These are phyloP conservation scores for Andrena trimmerana DNA, from an alignment of 2,888 invertebrate species.

Conservation along the genomic window DNA sequence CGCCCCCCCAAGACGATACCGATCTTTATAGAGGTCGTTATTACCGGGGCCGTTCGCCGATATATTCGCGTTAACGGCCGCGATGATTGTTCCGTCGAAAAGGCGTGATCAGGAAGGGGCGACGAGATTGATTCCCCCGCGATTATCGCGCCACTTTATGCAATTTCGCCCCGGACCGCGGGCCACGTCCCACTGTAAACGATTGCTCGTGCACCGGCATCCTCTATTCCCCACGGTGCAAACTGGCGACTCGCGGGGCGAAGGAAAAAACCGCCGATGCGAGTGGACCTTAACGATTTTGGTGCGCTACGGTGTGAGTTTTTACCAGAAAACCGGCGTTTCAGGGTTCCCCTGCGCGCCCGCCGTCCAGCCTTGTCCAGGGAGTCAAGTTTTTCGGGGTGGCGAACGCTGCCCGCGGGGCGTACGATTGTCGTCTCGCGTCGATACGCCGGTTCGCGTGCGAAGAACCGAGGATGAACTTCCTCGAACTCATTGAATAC, in stretches of 20 bases:
- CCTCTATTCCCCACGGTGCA: conserved; percentile 36
- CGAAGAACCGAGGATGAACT: conserved; percentile 71
- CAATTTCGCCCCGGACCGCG: not conserved
- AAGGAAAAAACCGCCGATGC: conserved; percentile 33
- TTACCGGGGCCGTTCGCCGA: conserved; percentile 47
- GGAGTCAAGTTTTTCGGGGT: conserved; percentile 47
- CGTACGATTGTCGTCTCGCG: conserved; percentile 66
- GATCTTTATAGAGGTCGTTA: conserved; percentile 77
- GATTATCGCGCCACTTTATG: not conserved
- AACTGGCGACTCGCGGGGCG: conserved; percentile 38
- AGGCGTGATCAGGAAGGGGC: not conserved
- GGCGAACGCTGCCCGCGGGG: conserved; percentile 19
- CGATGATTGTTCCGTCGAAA: conserved; percentile 19
- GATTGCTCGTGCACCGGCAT: too few species aligned
- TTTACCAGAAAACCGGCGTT: conserved; percentile 58
- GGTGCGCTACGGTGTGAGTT: conserved; percentile 44
- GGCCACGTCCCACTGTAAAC: not conserved
- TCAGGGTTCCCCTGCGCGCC: conserved; percentile 23
- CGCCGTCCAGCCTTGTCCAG: conserved; percentile 4
- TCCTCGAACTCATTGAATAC: conserved; percentile 80
- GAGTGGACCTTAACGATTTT: conserved; percentile 50
- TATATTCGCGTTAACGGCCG: conserved; percentile 43
- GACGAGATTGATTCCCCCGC: conserved; percentile 16
- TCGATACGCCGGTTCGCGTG: conserved; percentile 73
- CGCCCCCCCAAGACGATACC: conserved; percentile 73